phyloP scores from a whole-genome alignment of 2,888 invertebrate genomes.

The Pheosia tremula region DNA sequence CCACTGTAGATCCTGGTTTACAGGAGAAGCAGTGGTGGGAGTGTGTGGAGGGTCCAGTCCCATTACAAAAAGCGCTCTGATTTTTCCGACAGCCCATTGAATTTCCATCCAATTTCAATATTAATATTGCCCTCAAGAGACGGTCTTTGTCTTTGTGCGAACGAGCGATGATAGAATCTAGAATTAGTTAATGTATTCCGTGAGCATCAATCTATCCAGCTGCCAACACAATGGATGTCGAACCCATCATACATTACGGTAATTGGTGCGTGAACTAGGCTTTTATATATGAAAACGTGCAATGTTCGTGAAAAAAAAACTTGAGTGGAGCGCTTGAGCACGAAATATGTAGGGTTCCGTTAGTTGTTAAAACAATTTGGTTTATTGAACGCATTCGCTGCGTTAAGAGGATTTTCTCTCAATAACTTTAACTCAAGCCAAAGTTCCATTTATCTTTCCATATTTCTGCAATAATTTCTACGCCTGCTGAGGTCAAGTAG shows the following conservation, averaged over 20 bases:
- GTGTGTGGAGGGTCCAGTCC: too few species aligned
- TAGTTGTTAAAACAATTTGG: background rate
- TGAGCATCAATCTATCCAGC: background rate
- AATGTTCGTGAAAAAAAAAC: background rate
- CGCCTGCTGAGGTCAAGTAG: too few species aligned
- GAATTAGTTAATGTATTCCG: background rate
- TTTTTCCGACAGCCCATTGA: background rate
- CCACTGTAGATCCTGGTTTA: too few species aligned
- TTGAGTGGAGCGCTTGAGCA: background rate
- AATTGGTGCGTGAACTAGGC: conserved; percentile 2
- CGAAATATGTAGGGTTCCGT: background rate
- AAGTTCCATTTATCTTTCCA: too few species aligned
- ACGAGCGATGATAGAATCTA: background rate
- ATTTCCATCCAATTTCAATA: background rate
- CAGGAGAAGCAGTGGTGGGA: too few species aligned
- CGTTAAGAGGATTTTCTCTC: too few species aligned
- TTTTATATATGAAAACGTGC: conserved; percentile 1
- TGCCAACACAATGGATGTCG: background rate
- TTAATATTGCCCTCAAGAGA: background rate
- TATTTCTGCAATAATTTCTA: too few species aligned
- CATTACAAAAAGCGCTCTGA: too few species aligned
- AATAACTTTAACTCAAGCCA: too few species aligned
- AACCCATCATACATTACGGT: background rate
- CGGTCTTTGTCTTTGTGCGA: too few species aligned
- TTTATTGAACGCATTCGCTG: background rate